Percentiles rank a stretch among this genome's conserved stretches.
These are phyloP conservation scores for Bubo scandiacus DNA, from an alignment of 2,113 vertebrate species.

Conservation along the genomic window DNA sequence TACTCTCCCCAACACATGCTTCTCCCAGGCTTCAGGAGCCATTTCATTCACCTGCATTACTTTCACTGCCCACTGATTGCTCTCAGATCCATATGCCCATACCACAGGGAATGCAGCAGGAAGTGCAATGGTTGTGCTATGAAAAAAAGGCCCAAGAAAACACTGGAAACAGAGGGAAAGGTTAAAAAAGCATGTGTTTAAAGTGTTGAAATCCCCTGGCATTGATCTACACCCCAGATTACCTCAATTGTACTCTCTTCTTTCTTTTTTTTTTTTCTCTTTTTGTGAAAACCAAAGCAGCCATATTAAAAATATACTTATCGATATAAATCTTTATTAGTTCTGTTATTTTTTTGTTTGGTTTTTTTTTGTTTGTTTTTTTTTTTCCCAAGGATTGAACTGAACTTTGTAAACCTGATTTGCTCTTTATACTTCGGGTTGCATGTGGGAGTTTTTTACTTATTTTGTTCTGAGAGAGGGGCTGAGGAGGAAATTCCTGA, in stretches of 20 bases:
- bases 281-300: background rate
- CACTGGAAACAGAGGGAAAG: background rate
- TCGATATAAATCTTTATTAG: background rate
- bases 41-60: background rate
- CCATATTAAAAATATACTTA: background rate
- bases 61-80: background rate
- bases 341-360: background rate
- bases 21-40: background rate
- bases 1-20: background rate
- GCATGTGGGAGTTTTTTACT: background rate
- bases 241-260: background rate
- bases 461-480: background rate
- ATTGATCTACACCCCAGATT: background rate
- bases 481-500: background rate
- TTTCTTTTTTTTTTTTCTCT: background rate
- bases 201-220: background rate
- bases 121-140: background rate
- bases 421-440: background rate
- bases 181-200: background rate
- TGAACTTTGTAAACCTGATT: background rate
- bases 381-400: background rate
- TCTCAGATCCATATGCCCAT: background rate
- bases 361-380: too few species aligned
- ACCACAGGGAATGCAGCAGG: background rate
- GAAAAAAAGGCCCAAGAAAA: background rate